phyloP scores from a whole-genome alignment of 2,888 invertebrate genomes.

The Scelioninae gen. 1 region DNA sequence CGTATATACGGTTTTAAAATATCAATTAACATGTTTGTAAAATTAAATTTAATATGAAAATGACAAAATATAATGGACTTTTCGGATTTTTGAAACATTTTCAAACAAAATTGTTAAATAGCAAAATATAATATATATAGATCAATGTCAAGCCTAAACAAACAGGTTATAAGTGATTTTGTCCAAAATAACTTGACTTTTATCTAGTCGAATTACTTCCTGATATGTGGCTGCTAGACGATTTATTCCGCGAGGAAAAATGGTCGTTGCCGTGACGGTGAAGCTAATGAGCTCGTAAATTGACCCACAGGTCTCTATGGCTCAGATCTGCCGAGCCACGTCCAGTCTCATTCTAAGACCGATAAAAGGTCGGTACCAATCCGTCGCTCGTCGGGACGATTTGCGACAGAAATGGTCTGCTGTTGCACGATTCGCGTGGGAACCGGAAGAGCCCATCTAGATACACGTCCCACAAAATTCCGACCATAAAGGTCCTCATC shows the following conservation, averaged over 20 bases:
- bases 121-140: too few relatives aligned
- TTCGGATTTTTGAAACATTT: too few relatives aligned
- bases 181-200: too few relatives aligned
- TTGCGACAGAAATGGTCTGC: constrained; percentile 60
- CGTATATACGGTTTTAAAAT: too few relatives aligned
- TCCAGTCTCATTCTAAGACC: constrained; percentile 73
- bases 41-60: too few relatives aligned
- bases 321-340: constrained; percentile 73
- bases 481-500: constrained; percentile 16
- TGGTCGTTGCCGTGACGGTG: constrained; percentile 75
- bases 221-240: constrained; percentile 63
- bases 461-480: constrained; percentile 52
- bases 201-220: constrained; percentile 55
- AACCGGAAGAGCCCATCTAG: constrained; percentile 63
- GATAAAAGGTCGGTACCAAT: constrained; percentile 61
- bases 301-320: constrained; percentile 78
- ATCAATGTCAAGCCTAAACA: too few relatives aligned
- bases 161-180: too few relatives aligned
- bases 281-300: constrained; percentile 83
- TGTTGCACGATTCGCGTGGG: constrained; percentile 38
- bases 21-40: too few relatives aligned
- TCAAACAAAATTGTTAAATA: too few relatives aligned
- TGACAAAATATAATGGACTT: too few relatives aligned
- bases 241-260: constrained; percentile 73
- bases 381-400: constrained; percentile 36